phyloP scores from a whole-genome alignment of 2,888 invertebrate genomes.

The Drosophila peninsularis region DNA sequence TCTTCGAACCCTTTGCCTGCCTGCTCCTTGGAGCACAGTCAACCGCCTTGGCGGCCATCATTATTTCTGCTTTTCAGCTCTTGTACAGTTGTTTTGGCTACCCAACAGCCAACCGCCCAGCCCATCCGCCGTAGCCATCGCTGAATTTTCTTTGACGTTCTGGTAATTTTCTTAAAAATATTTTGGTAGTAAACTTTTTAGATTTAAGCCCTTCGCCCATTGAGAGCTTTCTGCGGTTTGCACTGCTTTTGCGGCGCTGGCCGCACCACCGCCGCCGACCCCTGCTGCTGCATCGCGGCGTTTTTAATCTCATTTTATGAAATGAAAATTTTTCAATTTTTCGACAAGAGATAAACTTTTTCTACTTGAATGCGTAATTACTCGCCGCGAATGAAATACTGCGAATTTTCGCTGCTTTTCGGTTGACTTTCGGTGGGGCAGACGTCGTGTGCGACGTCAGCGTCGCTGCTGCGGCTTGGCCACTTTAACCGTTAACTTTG shows the following conservation, averaged over 20 bases:
- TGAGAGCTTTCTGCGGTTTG: constrained; percentile 67
- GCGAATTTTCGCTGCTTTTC: constrained; percentile 52
- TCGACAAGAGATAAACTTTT: constrained; percentile 80
- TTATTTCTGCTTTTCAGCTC: constrained; percentile 66
- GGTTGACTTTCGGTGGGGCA: constrained; percentile 50
- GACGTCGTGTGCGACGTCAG: constrained; percentile 7
- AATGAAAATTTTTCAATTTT: constrained; percentile 79
- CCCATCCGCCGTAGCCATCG: constrained; percentile 7
- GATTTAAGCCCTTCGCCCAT: constrained; percentile 74
- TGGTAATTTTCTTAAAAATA: constrained; percentile 76
- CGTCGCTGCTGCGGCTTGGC: constrained; percentile 33
- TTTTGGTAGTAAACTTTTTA: constrained; percentile 73
- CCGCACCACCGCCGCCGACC: not conserved
- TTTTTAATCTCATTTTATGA: constrained; percentile 80
- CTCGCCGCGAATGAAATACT: constrained; percentile 68
- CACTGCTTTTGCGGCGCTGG: constrained; percentile 43
- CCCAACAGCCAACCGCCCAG: constrained; percentile 1
- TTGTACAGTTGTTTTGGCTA: constrained; percentile 40
- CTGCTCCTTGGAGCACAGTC: constrained; percentile 10
- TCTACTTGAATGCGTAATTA: constrained; percentile 80
- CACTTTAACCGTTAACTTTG: constrained; percentile 69
- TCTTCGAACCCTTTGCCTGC: constrained; percentile 44
- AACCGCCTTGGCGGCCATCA: constrained; percentile 68
- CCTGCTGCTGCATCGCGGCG: constrained; percentile 23
- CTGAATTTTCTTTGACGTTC: constrained; percentile 54